Evolutionary conservation across 2,797 vertebrate species (phyloP).

Genomic region (Taeniopygia guttata): DNA sequence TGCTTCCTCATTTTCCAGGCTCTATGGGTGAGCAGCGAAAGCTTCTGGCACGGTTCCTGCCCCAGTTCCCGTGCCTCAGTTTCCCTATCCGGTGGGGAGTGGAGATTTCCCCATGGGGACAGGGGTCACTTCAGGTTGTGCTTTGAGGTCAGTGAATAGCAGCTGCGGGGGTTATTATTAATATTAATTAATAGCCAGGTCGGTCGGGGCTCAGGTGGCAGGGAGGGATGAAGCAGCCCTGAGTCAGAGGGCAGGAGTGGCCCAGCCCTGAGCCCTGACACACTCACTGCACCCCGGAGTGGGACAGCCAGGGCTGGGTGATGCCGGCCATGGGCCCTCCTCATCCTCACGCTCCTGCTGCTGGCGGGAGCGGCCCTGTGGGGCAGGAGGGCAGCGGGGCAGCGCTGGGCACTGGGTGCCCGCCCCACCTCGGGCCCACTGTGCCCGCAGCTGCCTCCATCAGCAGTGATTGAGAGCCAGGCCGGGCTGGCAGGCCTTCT

Average conservation of each 20-base stretch:
- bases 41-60: background rate
- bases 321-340: accelerated
- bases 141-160: background rate
- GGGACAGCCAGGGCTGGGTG: background rate
- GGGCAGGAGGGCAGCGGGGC: background rate
- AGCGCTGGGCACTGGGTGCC: background rate
- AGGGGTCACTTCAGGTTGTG: background rate
- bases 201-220: background rate
- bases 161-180: background rate
- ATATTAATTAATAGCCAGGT: background rate
- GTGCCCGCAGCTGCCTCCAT: conserved; percentile 45
- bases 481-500: conserved; percentile 47
- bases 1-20: background rate
- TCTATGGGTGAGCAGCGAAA: background rate
- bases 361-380: accelerated
- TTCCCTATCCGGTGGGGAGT: background rate
- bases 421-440: background rate
- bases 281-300: background rate
- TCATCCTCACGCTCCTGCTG: background rate
- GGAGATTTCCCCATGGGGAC: background rate
- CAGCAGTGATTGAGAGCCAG: conserved; percentile 56
- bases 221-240: background rate
- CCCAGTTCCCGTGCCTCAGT: background rate
- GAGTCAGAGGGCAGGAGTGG: background rate
- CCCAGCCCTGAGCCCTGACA: background rate